Conservation (phyloP, 2,888 invertebrate species). For the Megastigmus dorsalis region DNA sequence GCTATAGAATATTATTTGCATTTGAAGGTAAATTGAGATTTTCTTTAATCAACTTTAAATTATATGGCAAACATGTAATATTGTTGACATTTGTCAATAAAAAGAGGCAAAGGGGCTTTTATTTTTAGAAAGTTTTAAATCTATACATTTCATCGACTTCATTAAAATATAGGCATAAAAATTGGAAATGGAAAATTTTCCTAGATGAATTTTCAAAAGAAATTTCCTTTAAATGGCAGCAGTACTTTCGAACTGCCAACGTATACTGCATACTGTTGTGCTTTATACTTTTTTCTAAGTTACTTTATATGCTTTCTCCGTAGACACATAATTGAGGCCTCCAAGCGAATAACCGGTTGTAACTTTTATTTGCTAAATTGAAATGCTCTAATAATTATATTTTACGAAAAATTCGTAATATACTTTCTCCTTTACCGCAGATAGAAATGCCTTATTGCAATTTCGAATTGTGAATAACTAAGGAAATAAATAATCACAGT, state of each 20-base stretch:
- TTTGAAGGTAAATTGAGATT: no score
- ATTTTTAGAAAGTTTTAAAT: neutral
- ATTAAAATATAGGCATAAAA: neutral
- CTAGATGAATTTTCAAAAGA: neutral
- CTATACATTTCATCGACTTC: no score
- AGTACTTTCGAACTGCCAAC: constrained; percentile 39
- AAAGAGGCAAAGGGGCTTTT: neutral
- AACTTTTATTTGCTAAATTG: constrained; percentile 49
- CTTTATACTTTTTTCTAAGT: constrained; percentile 23
- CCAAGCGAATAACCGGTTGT: constrained; percentile 45
- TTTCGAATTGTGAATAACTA: neutral
- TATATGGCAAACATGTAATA: neutral
- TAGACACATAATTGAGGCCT: constrained; percentile 44
- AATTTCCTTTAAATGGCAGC: constrained; percentile 11
- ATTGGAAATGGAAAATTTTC: constrained; percentile 7
- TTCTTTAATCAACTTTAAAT: no score
- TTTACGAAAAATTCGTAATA: constrained; percentile 35
- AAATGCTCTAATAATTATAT: constrained; percentile 48
- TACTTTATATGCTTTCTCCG: constrained; percentile 51
- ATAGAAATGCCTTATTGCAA: neutral
- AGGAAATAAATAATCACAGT: neutral
- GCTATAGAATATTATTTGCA: neutral
- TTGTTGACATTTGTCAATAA: neutral
- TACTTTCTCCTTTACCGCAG: constrained; percentile 36
- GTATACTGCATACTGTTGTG: constrained; percentile 6